A percentile compares a stretch with the other conserved stretches of the same genome.
Evolutionary conservation across 2,797 vertebrate species (phyloP).

Genomic region (Fringilla coelebs): DNA sequence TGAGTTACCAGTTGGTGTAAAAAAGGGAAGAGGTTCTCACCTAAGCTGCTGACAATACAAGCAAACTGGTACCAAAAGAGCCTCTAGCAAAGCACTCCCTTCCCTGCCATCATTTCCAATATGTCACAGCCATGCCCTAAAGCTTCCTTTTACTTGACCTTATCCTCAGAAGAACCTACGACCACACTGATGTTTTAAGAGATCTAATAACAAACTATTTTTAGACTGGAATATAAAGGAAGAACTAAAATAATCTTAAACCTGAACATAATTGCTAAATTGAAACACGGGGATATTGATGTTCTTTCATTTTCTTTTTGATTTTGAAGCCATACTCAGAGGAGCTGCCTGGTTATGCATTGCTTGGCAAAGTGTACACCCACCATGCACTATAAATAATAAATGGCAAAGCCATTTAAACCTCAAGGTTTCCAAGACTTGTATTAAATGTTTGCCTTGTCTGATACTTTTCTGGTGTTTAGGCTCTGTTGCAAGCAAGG

Average conservation of each 20-base stretch:
- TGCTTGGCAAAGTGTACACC: neutral
- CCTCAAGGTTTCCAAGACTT: neutral
- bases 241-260: slow-evolving; percentile 16
- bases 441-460: neutral
- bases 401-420: slow-evolving; percentile 33
- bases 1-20: neutral
- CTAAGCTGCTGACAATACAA: neutral
- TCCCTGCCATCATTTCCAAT: neutral
- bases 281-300: neutral
- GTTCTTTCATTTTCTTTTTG: neutral
- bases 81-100: neutral
- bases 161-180: neutral
- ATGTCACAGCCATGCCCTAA: neutral
- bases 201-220: neutral
- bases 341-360: neutral
- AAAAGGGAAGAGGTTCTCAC: neutral
- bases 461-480: neutral
- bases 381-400: slow-evolving; percentile 30
- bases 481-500: neutral
- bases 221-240: neutral
- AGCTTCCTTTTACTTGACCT: slow-evolving; percentile 3
- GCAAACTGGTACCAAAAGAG: neutral
- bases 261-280: neutral
- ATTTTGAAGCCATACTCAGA: neutral
- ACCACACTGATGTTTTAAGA: neutral